phyloP scores from a whole-genome alignment of 2,797 vertebrate genomes.

The Acanthurus tractus region DNA sequence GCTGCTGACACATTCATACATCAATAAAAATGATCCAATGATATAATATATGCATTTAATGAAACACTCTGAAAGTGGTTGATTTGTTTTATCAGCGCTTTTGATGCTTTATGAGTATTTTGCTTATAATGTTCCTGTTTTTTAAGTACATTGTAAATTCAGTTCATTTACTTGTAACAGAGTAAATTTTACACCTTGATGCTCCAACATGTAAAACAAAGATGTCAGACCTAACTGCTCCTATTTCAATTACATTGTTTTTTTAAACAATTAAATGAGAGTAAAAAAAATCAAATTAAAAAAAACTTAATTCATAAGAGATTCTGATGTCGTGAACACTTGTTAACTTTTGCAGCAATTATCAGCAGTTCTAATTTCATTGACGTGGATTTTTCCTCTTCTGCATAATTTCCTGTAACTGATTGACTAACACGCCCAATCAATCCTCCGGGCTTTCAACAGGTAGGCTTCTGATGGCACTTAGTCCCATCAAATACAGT shows the following conservation, averaged over 20 bases:
- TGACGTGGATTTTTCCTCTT: background rate
- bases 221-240: no score
- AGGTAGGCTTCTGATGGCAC: slow-evolving; percentile 17
- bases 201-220: no score
- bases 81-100: background rate
- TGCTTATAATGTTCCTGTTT: background rate
- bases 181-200: background rate
- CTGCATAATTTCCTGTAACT: slow-evolving; percentile 4
- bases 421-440: background rate
- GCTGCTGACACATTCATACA: background rate
- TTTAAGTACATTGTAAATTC: background rate
- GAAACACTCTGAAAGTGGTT: background rate
- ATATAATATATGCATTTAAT: background rate
- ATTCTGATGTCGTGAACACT: background rate
- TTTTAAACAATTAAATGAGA: background rate
- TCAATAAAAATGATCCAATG: background rate
- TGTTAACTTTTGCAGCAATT: background rate
- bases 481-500: slow-evolving; percentile 24
- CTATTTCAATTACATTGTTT: background rate
- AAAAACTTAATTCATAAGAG: no score
- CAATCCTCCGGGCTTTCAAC: slow-evolving; percentile 32
- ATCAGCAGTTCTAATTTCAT: slow-evolving; percentile 7
- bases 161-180: background rate
- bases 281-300: background rate
- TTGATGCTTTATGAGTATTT: background rate